Evolutionary conservation across 23 tunicate genomes (phyloP).

Genomic region (Ciona savignyi): DNA sequence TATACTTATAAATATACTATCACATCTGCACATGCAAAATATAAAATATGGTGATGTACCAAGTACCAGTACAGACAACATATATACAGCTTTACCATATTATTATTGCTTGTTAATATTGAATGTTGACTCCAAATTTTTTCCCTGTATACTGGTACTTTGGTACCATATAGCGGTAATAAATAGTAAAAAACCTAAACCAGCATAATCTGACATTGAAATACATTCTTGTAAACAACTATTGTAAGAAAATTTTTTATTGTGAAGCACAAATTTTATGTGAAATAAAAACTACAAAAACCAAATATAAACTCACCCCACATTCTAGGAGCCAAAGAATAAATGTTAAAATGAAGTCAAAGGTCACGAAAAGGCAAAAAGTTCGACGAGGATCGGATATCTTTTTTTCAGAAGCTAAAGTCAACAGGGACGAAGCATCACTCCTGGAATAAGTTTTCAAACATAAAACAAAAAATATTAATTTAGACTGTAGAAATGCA

Average conservation of each 20-base stretch:
- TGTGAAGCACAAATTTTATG: too few relatives aligned
- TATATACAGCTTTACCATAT: too few relatives aligned
- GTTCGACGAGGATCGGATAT: slow-evolving; percentile 83
- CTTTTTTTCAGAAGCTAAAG: slow-evolving; percentile 60
- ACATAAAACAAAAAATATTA: background rate
- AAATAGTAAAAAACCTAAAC: background rate
- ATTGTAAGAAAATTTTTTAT: too few relatives aligned
- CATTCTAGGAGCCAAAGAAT: slow-evolving; percentile 66
- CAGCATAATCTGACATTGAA: background rate
- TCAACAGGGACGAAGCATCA: slow-evolving; percentile 48
- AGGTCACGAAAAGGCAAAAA: slow-evolving; percentile 73
- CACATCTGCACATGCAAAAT: too few relatives aligned
- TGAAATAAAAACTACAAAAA: background rate
- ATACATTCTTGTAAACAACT: too few relatives aligned
- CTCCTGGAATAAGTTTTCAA: slow-evolving; percentile 10
- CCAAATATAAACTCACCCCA: slow-evolving; percentile 77
- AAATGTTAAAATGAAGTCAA: slow-evolving; percentile 61
- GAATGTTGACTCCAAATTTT: too few relatives aligned
- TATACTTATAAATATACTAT: too few relatives aligned
- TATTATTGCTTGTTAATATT: too few relatives aligned
- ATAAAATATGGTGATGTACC: too few relatives aligned
- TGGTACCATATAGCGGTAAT: background rate
- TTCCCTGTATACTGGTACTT: background rate
- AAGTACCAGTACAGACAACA: too few relatives aligned
- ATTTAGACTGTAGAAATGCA: background rate